Conservation (phyloP, 2,888 invertebrate species). For the Drosophila recens region DNA sequence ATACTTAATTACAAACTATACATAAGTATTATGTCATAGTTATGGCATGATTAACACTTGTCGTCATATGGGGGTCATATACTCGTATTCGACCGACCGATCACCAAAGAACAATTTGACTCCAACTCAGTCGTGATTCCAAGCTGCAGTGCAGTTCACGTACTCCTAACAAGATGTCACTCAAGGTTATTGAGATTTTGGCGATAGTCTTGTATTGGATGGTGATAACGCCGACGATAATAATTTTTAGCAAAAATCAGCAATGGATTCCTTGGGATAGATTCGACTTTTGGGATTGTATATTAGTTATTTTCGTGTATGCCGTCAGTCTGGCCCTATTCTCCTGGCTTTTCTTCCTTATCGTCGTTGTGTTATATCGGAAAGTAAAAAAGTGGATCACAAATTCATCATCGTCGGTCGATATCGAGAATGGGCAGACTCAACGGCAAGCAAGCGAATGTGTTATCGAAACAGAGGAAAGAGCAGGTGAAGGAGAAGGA, state of each 20-base stretch:
- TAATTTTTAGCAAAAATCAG: background rate
- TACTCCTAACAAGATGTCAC: background rate
- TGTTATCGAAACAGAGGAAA: background rate
- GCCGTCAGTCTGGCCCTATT: background rate
- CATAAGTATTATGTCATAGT: background rate
- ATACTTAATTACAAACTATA: background rate
- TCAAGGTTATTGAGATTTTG: background rate
- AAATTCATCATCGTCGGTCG: background rate
- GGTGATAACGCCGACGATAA: fast-evolving
- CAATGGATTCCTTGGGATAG: background rate
- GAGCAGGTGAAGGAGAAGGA: background rate
- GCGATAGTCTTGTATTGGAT: background rate
- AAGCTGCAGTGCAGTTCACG: background rate
- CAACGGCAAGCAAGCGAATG: background rate
- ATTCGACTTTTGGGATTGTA: background rate
- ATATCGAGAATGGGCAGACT: background rate
- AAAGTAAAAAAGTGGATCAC: background rate
- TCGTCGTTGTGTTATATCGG: background rate
- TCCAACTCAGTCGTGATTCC: background rate
- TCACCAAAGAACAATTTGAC: background rate
- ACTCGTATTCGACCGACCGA: background rate
- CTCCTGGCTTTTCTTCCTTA: background rate
- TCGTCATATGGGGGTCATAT: background rate
- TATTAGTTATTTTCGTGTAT: background rate
- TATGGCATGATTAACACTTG: background rate